These are phyloP conservation scores for Drosophila littoralis DNA, from an alignment of 1,140 invertebrate genomes.

Conservation along the genomic window DNA sequence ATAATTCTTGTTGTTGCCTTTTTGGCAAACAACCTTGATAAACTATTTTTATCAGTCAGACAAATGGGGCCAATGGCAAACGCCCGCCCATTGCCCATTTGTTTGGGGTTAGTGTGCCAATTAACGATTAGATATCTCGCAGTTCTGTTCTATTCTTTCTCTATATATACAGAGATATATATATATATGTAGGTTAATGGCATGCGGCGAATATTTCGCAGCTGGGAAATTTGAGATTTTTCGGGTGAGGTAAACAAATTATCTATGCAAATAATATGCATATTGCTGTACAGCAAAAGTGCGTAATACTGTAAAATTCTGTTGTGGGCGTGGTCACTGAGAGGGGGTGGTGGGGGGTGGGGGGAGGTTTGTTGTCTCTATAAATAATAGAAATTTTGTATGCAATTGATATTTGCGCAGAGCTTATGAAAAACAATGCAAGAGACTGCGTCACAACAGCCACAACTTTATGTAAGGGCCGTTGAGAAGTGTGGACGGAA, in stretches of 20 bases:
- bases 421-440: conserved; percentile 15
- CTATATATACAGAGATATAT: not conserved
- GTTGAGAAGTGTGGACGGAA: not conserved
- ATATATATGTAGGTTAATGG: conserved; percentile 59
- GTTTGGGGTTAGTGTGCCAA: conserved; percentile 82
- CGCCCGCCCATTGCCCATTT: conserved; percentile 39
- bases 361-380: conserved; percentile 23
- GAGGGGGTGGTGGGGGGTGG: not conserved
- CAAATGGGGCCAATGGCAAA: conserved; percentile 75
- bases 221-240: not conserved
- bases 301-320: conserved; percentile 20
- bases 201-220: conserved; percentile 16
- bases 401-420: conserved; percentile 38
- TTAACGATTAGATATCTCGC: conserved; percentile 72
- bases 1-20: conserved; percentile 21
- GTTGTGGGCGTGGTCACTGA: not conserved
- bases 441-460: conserved; percentile 35
- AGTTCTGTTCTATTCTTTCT: not conserved
- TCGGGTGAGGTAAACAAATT: conserved; percentile 62
- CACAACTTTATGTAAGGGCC: conserved; percentile 10
- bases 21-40: conserved; percentile 76
- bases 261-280: conserved; percentile 61
- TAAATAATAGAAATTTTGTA: conserved; percentile 23
- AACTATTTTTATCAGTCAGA: conserved; percentile 79
- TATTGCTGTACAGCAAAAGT: conserved; percentile 30